These are phyloP conservation scores for Actias luna DNA, from an alignment of 2,888 invertebrate genomes.

Conservation along the genomic window DNA sequence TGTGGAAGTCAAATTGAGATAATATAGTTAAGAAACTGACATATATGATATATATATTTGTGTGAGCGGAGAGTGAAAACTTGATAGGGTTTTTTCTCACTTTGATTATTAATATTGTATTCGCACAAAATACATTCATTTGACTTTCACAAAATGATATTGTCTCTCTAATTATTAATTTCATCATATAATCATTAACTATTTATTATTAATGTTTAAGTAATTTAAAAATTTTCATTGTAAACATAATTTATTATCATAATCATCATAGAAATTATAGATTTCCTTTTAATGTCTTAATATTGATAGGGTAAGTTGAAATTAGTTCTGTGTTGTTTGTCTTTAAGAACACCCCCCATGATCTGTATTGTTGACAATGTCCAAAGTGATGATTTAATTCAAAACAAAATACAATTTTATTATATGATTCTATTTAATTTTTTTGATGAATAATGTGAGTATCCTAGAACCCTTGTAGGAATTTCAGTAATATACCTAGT, in stretches of 20 bases:
- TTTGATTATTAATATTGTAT: conserved; percentile 17
- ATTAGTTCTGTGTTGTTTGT: conserved; percentile 70
- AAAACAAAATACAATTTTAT: conserved; percentile 32
- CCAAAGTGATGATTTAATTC: not conserved
- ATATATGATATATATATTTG: too few species aligned
- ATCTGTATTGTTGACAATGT: conserved; percentile 58
- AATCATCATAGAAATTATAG: conserved; percentile 76
- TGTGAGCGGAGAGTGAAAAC: conserved; percentile 15
- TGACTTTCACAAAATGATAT: conserved; percentile 72
- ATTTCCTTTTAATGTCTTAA: conserved; percentile 77
- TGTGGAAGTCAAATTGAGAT: conserved; percentile 56
- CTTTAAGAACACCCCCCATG: conserved; percentile 56
- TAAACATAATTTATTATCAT: conserved; percentile 77
- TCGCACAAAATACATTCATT: conserved; percentile 46
- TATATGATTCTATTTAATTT: conserved; percentile 15
- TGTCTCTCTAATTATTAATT: conserved; percentile 76
- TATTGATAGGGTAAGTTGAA: conserved; percentile 75
- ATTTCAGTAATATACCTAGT: conserved; percentile 64
- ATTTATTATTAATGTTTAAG: conserved; percentile 79
- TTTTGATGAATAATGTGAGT: not conserved
- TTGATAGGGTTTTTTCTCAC: conserved; percentile 11
- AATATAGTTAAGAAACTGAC: conserved; percentile 14
- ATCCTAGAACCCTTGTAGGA: conserved; percentile 44
- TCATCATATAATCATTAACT: conserved; percentile 73
- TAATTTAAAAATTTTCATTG: conserved; percentile 70